These are phyloP conservation scores for Python bivittatus DNA, from an alignment of 2,113 vertebrate genomes.

Conservation along the genomic window DNA sequence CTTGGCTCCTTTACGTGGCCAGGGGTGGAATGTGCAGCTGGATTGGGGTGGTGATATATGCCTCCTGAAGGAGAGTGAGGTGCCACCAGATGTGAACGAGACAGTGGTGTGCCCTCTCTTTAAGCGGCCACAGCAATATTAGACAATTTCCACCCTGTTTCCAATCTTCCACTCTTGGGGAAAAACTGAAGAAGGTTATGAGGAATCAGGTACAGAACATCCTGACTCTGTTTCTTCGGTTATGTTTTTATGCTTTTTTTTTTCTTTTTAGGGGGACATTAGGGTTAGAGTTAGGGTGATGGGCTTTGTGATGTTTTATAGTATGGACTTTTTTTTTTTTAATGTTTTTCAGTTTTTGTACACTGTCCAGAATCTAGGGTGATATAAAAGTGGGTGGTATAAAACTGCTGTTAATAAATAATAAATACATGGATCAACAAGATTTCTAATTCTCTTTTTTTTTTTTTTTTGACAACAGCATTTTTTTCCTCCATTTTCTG, in stretches of 20 bases:
- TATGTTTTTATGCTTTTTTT: background rate
- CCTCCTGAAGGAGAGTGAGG: background rate
- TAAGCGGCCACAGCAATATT: background rate
- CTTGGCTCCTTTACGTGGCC: background rate
- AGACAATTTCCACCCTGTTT: background rate
- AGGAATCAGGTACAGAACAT: background rate
- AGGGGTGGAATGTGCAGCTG: background rate
- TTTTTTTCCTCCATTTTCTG: background rate
- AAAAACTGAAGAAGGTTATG: background rate
- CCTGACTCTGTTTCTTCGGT: background rate
- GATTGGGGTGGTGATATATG: background rate
- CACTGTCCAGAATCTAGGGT: background rate
- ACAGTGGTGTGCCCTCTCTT: background rate
- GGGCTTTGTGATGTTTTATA: background rate
- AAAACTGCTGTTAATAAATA: background rate
- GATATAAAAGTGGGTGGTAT: background rate
- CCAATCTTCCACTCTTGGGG: background rate
- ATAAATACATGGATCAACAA: background rate
- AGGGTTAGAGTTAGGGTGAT: background rate
- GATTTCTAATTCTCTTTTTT: background rate
- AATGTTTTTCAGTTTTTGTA: background rate
- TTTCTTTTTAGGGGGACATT: background rate
- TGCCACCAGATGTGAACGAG: background rate
- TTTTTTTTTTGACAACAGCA: background rate
- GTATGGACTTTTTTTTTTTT: background rate